Percentiles rank a stretch among this genome's conserved stretches.
Evolutionary conservation across 2,797 vertebrate genomes (phyloP).

Genomic region (Discoglossus pictus): DNA sequence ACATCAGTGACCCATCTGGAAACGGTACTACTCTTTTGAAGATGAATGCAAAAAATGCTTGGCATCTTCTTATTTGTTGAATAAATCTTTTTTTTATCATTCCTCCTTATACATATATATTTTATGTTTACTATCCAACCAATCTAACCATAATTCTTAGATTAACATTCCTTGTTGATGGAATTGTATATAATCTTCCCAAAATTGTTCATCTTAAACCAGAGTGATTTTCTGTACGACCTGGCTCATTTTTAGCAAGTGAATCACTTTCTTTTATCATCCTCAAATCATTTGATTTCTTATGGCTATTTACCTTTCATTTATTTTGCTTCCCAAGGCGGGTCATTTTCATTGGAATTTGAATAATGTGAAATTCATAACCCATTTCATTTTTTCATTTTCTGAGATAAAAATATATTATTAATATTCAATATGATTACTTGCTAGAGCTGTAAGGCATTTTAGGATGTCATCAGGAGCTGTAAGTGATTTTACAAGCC

Average conservation of each 20-base stretch:
- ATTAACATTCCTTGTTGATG: constrained; percentile 27
- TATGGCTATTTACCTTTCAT: constrained; percentile 32
- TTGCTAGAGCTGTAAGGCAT: constrained; percentile 51
- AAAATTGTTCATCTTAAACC: constrained; percentile 36
- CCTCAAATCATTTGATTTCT: constrained; percentile 13
- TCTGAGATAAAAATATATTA: constrained; percentile 52
- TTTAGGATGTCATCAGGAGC: constrained; percentile 10
- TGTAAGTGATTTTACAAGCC: background rate
- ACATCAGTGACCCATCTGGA: too few species aligned
- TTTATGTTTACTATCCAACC: constrained; percentile 15
- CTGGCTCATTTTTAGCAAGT: constrained; percentile 36
- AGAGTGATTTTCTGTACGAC: constrained; percentile 36
- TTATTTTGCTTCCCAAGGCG: constrained; percentile 40
- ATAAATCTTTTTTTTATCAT: too few species aligned
- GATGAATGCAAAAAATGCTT: too few species aligned
- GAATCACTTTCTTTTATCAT: constrained; percentile 49
- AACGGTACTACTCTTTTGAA: too few species aligned
- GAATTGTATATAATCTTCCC: constrained; percentile 50
- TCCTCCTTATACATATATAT: constrained; percentile 5
- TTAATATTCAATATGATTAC: constrained; percentile 45
- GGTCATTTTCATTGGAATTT: constrained; percentile 23
- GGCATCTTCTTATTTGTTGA: too few species aligned
- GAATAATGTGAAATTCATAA: constrained; percentile 26
- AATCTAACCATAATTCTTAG: constrained; percentile 47
- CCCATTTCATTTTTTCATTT: constrained; percentile 55